Evolutionary conservation across 2,888 invertebrate species (phyloP), one percentile per base, ranked within the genome.

Genomic region (Phragmatobia fuliginosa): DNA sequence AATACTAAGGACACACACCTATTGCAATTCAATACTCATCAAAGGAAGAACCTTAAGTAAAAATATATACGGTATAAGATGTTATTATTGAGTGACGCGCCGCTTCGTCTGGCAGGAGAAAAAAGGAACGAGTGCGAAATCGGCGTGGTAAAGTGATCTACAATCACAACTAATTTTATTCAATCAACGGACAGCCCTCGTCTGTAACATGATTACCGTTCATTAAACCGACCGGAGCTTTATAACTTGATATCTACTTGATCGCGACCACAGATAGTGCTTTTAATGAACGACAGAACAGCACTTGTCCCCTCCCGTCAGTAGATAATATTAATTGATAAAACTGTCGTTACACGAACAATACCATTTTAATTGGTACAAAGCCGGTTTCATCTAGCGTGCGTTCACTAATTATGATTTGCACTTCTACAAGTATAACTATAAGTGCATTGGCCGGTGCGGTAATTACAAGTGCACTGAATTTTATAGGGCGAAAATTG

Each of bases 81-180:
- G 71, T 78, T 78, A 78, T 80, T 75, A 80, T 74, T 62, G 69
- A 73, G 74, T 60, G 63, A 38, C 61, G 71, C 71, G 71, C 45
- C 71, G 14, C 11, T 41, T 18, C 65, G 71, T 71, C 71, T 71
- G 89, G 87, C 77, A 78, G 66, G 67, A 64, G 64, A 70, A 76
- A 78, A 79, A 81, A 64, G 72, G 76, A 81, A 80, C 73, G 81
- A 81, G 83, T 85, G 81, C 81, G 81, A 84, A 88, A 86, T 84
- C 75, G 81, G 76, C 77, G 76, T 71, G 79, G 91, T 88, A 92
- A 92, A 89, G 80, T 79, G 91, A 93, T 87, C 85, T 82, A 77
- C 88, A 90, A 90, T 92, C 91, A 88, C 88, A 82, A 88, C 87
- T 90, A 90, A 92, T 92, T 92, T 89, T 86, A 87, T 87, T 89